phyloP scores from a whole-genome alignment of 1,140 invertebrate genomes.

The Colletes latitarsis region DNA sequence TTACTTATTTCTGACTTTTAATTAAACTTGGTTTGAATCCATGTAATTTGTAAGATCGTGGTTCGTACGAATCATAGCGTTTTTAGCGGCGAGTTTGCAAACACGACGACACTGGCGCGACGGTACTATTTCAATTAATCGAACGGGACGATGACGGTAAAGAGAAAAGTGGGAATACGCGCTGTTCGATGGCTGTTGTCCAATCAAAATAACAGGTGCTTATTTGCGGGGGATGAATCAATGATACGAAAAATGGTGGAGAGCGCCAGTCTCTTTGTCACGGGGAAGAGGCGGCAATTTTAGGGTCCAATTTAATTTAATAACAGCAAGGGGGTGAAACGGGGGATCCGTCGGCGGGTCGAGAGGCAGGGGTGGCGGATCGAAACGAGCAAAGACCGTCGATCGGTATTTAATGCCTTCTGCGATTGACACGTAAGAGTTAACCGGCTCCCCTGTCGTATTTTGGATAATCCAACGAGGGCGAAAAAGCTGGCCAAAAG shows the following conservation, averaged over 20 bases:
- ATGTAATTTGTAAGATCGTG: too few relatives aligned
- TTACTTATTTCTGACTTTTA: too few relatives aligned
- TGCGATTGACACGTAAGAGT: conserved; percentile 77
- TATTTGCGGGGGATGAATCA: conserved; percentile 48
- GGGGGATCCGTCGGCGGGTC: neutral
- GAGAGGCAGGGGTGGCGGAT: conserved; percentile 58
- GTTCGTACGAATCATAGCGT: too few relatives aligned
- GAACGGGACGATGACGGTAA: conserved; percentile 4
- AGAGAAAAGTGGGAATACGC: conserved; percentile 30
- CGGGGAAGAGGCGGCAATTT: conserved; percentile 65
- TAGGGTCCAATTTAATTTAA: conserved; percentile 80
- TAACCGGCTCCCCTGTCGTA: conserved; percentile 40
- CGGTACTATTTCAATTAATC: conserved; percentile 35
- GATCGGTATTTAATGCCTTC: conserved; percentile 79
- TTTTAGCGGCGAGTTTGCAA: neutral
- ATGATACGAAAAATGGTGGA: conserved; percentile 57
- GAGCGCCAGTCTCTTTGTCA: conserved; percentile 69
- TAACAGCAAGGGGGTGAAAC: conserved; percentile 62
- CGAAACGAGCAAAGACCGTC: conserved; percentile 73
- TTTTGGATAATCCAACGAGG: conserved; percentile 49
- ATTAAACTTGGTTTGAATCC: too few relatives aligned
- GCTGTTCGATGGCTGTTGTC: conserved; percentile 46
- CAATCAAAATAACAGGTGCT: conserved; percentile 52
- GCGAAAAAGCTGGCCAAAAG: too few relatives aligned
- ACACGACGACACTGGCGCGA: neutral